Evolutionary conservation across 2,888 invertebrate species (phyloP), one percentile per base, ranked within the genome.

Genomic region (Steinernema carpocapsae): DNA sequence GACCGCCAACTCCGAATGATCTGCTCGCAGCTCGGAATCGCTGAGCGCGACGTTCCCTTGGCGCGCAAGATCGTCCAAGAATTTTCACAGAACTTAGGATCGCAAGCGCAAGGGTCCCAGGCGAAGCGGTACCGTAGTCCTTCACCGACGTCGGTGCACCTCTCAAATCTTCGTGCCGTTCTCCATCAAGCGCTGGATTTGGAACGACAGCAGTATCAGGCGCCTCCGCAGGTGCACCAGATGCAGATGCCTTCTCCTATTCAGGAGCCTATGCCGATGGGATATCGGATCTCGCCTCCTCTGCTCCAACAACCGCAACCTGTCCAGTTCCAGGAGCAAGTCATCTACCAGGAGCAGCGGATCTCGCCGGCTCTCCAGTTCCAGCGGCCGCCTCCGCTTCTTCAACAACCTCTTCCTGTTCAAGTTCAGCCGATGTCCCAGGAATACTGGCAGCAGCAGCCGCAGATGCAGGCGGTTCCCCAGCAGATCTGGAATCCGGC

Each of bases 11-110:
- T 64, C n/a, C 64, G 37, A 1, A 14, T 64, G 29, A 64, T 64
- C 14, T 64, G 64, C 32, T 32, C 17, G 2, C 64, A 64, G 64
- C 64, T 64, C 37, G 64, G 64, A 64, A 29, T 64, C 64, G 3
- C 32, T 7, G 64, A 64, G 1, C 24, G 64, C 32, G 64, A 64
- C 19, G 7, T 64, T 26, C 64, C 64, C 7, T 32, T 32, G 37
- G 64, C 64, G 12, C 29, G 64, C 17, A 29, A 32, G 12, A 64
- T 64, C 37, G n/a, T 64, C 32, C 10, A 12, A 6, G 64, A 64
- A 26, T 64, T 10, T 17, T 64, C 64, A 1, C 6, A 64, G 64
- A 10, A 64, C 17, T 6, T 56, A 3, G 26, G 56, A 26, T 32
- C 19, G 29, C 48, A 19, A 48, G 48, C 48, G 14, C 17, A 14